Evolutionary conservation across 1,140 invertebrate genomes (phyloP), one percentile per base, ranked within the genome.

Genomic region (Homalodisca vitripennis): DNA sequence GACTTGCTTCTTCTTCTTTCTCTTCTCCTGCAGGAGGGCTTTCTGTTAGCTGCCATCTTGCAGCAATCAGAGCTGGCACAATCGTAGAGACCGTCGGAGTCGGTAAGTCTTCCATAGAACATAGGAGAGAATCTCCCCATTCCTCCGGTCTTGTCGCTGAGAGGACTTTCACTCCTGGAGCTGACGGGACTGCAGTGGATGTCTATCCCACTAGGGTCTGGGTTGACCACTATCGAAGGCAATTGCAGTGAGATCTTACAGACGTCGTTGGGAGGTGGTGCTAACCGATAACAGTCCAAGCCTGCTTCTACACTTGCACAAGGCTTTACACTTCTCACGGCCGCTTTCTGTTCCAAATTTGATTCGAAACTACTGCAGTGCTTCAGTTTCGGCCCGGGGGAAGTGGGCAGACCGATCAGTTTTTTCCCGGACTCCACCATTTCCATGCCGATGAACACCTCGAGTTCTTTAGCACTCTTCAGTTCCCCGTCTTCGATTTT

Each of bases 41-140:
- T 73, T 22, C 64, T 70, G 66, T 73, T 72, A 27, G 72, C 72
- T 46, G 66, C 67, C 20, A 74, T 76, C 27, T 73, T 72, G 41
- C 75, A 74, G 71, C 86, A 85, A 76, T 90, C 89, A 0, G 88
- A 89, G 77, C 88, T 90, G 6, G 88, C 87, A 78, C 88, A 89
- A 77, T 92, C 89, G 77, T 91, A 91, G 2, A 92, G 77, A 1
- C 88, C 89, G 77, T 91, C 90, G 0, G 89, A 90, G 77, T 91
- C 89, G 1, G 89, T 90, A 72, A 89, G 81, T 13, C 72, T 73
- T n/a, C 87, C 85, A 75, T 89, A 90, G 74, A 89, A 89, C 74
- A 87, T 84, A 1, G 87, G 85, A 0, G 88, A 89, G 75, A 89
- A 89, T 64, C 85, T 77, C 0, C 84, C 84, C 26, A 87, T 72